These are phyloP conservation scores for Danio albolineatus DNA, from an alignment of 2,797 vertebrate species.

Conservation along the genomic window DNA sequence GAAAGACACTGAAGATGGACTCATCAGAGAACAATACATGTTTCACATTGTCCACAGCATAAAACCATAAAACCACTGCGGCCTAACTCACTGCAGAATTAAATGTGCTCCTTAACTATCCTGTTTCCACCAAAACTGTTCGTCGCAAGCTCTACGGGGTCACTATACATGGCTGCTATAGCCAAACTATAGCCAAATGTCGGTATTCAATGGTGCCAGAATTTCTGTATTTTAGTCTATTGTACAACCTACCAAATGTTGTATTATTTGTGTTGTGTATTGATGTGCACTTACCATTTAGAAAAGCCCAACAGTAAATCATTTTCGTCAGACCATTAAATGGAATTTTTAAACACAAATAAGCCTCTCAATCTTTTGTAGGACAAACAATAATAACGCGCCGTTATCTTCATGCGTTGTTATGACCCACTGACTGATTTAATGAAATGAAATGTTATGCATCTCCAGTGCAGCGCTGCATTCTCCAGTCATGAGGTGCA, in stretches of 20 bases:
- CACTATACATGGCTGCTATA: too few relatives aligned
- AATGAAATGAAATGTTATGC: conserved; percentile 33
- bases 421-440: conserved; percentile 33
- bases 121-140: too few relatives aligned
- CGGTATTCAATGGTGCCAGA: too few relatives aligned
- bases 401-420: conserved; percentile 24
- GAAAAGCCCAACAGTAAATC: not conserved
- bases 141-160: too few relatives aligned
- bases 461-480: conserved; percentile 32
- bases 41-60: too few relatives aligned
- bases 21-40: too few relatives aligned
- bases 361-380: not conserved
- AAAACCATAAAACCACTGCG: too few relatives aligned
- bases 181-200: too few relatives aligned
- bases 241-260: not conserved
- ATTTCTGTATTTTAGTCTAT: not conserved
- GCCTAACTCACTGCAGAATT: too few relatives aligned
- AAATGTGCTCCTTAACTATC: too few relatives aligned
- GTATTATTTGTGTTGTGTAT: not conserved
- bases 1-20: too few relatives aligned
- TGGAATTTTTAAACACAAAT: conserved; percentile 6
- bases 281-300: not conserved
- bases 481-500: conserved; percentile 47
- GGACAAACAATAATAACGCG: not conserved
- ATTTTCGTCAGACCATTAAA: not conserved